A percentile compares a stretch with the other conserved stretches of the same genome.
These are phyloP conservation scores for Xestia c-nigrum DNA, from an alignment of 2,888 invertebrate genomes.

Conservation along the genomic window DNA sequence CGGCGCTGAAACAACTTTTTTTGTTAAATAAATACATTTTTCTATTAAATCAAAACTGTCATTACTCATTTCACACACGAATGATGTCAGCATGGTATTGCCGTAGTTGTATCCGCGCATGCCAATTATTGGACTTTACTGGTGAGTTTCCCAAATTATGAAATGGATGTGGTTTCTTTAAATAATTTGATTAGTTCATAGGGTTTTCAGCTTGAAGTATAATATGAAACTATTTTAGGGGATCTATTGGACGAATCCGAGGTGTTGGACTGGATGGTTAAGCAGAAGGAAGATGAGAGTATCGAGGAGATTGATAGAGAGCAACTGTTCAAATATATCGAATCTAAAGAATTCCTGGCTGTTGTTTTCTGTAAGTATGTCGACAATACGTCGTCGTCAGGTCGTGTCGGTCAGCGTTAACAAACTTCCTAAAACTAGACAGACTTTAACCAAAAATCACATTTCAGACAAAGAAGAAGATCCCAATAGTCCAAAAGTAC, in stretches of 20 bases:
- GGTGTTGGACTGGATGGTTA: conserved; percentile 97
- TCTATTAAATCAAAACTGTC: conserved; percentile 83
- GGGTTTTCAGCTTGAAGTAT: conserved; percentile 73
- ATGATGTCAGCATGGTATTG: conserved; percentile 90
- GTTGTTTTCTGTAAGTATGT: conserved; percentile 98
- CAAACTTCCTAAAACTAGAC: too few relatives aligned
- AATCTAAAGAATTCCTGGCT: conserved; percentile 97
- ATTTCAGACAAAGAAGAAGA: conserved; percentile 95
- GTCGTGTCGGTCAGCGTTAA: too few relatives aligned
- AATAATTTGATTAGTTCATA: conserved; percentile 70
- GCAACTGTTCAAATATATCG: conserved; percentile 95
- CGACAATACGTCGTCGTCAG: too few relatives aligned
- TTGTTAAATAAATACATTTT: conserved; percentile 90
- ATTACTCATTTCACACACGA: conserved; percentile 86
- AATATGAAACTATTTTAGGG: conserved; percentile 86
- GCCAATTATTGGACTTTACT: conserved; percentile 85
- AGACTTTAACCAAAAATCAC: background rate
- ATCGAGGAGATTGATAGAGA: conserved; percentile 97
- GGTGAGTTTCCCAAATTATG: conserved; percentile 87
- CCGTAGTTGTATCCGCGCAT: conserved; percentile 88
- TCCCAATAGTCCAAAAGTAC: conserved; percentile 94
- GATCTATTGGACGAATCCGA: conserved; percentile 93
- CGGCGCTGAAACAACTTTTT: conserved; percentile 87
- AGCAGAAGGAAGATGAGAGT: conserved; percentile 97
- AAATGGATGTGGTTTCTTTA: conserved; percentile 90